Base-by-base conservation (phyloP, 2,888 invertebrate genomes). In the Phortica okadai region DNA sequence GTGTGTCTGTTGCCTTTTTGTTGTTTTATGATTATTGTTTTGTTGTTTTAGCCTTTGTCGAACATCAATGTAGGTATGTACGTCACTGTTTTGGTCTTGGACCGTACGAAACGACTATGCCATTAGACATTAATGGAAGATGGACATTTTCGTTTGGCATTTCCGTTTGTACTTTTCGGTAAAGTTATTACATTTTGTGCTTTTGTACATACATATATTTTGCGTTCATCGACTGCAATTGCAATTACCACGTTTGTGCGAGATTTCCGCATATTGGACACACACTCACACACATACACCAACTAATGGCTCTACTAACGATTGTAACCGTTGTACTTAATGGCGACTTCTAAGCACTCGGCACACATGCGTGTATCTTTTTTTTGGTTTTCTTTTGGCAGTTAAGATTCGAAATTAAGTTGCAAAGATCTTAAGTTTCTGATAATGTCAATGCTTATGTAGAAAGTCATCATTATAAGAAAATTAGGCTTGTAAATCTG, bases 221-320 rank as follows among this genome's bases (percentile, higher is more conserved):
- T 74, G 64, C 44, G 45, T 44, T 77, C 72, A 79, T 62, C 79
- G 83, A 82, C 84, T 82, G 85, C 85, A 85, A 85, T 85, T 85
- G 84, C 85, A 81, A 80, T 81, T 81, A 78, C 78, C 77, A 74
- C 66, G 56, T 77, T 74, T 81, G 77, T 67, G 54, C 82, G 79
- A 80, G 87, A 84, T 86, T 83, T 81, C 83, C 83, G 81, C 83
- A 82, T 84, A 81, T 80, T 83, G 85, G 80, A 77, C 80, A 81
- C 80, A 81, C 21, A 21, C 21, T 21, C 33, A 33, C 33, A 33
- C 4, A 33, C 1, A 33, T 33, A 33, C 79, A 81, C 77, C 72
- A 87, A 83, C 84, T 84, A 87, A 84, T 85, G 84, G 87, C 85
- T 86, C 84, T 80, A 86, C 84, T 86, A 86, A 86, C 84, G 87